Conservation (phyloP, 1,140 invertebrate species). For the Dreissena rostriformis region DNA sequence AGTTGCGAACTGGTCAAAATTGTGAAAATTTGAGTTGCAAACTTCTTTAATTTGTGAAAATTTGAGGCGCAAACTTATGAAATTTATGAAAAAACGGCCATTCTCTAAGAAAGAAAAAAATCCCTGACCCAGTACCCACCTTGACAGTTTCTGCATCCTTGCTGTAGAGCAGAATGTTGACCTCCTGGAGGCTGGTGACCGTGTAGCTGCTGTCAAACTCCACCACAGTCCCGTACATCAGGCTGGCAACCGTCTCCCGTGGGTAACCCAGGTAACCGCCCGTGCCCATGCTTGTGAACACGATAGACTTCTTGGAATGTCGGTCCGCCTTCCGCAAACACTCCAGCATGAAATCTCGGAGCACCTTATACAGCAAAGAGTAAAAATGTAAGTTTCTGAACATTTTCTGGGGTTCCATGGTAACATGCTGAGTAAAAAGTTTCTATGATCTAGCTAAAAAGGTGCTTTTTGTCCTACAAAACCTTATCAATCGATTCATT, state of each 20-base stretch:
- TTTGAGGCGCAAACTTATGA: too few species aligned
- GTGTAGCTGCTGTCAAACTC: slow-evolving; percentile 54
- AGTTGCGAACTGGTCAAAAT: too few species aligned
- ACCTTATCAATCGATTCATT: too few species aligned
- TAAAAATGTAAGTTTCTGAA: too few species aligned
- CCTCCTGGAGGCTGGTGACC: slow-evolving; percentile 33
- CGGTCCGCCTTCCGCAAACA: slow-evolving; percentile 55
- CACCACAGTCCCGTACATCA: slow-evolving; percentile 56
- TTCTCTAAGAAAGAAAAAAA: background rate
- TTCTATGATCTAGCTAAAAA: too few species aligned
- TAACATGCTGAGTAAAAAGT: too few species aligned
- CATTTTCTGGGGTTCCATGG: too few species aligned
- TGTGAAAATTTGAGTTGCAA: too few species aligned
- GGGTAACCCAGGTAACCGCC: slow-evolving; percentile 59
- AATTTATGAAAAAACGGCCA: too few species aligned
- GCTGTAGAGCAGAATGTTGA: slow-evolving; percentile 43
- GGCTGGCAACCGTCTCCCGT: slow-evolving; percentile 33
- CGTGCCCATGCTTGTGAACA: slow-evolving; percentile 62
- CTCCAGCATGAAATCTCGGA: slow-evolving; percentile 53
- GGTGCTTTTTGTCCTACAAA: too few species aligned
- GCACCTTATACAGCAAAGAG: slow-evolving; percentile 12
- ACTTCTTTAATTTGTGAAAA: too few species aligned
- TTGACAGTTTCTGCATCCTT: slow-evolving; percentile 39
- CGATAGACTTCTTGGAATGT: slow-evolving; percentile 55
- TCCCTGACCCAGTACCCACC: slow-evolving; percentile 21